These are phyloP conservation scores for Danaus chrysippus DNA, from an alignment of 2,888 invertebrate genomes.

Conservation along the genomic window DNA sequence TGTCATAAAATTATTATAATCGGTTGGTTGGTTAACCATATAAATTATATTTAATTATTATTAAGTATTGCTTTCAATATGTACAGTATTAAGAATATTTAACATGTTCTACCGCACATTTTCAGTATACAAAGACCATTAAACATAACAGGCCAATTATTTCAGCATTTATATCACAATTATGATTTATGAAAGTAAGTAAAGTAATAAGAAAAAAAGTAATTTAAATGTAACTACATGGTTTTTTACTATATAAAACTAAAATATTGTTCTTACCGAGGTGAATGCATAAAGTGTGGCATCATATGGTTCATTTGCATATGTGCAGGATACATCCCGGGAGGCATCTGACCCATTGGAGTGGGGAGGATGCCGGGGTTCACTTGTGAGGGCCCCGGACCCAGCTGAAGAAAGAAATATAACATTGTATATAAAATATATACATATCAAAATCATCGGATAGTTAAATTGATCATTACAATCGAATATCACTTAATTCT, in stretches of 20 bases:
- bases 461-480: neutral
- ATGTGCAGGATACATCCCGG: constrained; percentile 81
- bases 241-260: constrained; percentile 1
- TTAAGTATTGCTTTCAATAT: no score
- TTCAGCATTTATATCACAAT: no score
- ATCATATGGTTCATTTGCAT: constrained; percentile 87
- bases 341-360: constrained; percentile 81
- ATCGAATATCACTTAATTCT: neutral
- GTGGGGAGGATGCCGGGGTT: constrained; percentile 79
- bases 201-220: neutral
- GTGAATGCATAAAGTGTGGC: constrained; percentile 85
- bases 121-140: no score
- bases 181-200: no score
- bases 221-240: neutral
- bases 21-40: no score
- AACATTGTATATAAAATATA: neutral
- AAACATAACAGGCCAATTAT: no score
- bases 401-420: constrained; percentile 46
- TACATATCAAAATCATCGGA: neutral
- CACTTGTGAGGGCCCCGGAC: constrained; percentile 81
- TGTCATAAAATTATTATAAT: no score
- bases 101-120: no score
- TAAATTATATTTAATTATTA: no score
- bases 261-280: constrained; percentile 56
- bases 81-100: no score